Conservation (phyloP, 2,888 invertebrate genomes). For the Cheilosia impressa region DNA sequence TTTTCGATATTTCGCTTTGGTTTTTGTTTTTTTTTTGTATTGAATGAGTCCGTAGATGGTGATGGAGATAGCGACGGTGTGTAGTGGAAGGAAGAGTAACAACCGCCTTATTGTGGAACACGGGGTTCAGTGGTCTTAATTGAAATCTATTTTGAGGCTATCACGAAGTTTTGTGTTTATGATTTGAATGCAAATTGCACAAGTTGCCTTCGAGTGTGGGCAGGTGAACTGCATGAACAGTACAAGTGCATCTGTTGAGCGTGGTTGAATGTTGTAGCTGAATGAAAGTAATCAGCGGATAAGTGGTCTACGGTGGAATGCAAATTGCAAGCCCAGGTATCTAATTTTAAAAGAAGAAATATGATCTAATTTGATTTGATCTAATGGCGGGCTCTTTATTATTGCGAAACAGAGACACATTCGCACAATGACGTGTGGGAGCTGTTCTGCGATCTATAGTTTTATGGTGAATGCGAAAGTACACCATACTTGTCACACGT, state of each 20-base stretch:
- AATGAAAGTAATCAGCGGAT: constrained; percentile 19
- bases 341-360: neutral
- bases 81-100: constrained; percentile 1
- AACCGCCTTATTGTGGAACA: constrained; percentile 28
- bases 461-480: too few species aligned
- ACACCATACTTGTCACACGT: too few species aligned
- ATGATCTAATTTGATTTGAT: too few species aligned
- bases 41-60: constrained; percentile 39
- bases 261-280: neutral
- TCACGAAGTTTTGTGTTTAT: constrained; percentile 64
- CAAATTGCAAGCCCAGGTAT: neutral
- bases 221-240: constrained; percentile 38
- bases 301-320: constrained; percentile 6
- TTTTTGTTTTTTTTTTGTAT: neutral
- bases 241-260: constrained; percentile 7
- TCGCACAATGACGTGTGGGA: too few species aligned
- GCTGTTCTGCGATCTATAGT: too few species aligned
- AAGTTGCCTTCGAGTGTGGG: constrained; percentile 38
- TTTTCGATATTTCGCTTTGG: constrained; percentile 47
- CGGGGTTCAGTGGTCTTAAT: constrained; percentile 72
- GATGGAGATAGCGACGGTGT: neutral
- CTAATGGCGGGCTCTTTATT: too few species aligned
- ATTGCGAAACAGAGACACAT: too few species aligned
- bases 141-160: constrained; percentile 72
- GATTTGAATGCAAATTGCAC: constrained; percentile 67